Evolutionary conservation across 2,888 invertebrate species (phyloP).

Genomic region (Glaucopsyche alexis): DNA sequence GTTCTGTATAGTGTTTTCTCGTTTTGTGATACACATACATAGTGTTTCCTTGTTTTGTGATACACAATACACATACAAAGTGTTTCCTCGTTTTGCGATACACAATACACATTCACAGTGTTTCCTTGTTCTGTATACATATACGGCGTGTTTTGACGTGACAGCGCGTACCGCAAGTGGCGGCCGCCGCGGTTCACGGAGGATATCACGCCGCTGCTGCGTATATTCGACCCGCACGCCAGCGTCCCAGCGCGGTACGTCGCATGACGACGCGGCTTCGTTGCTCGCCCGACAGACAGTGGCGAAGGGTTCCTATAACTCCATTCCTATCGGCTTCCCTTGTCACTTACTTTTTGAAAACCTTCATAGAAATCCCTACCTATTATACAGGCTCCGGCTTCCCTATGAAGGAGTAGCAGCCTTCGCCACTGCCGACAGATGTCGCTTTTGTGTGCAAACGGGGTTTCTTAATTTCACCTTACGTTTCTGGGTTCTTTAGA

Average conservation of each 20-base stretch:
- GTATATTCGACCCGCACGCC: slow-evolving; percentile 87
- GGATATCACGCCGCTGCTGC: slow-evolving; percentile 87
- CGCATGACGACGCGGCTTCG: slow-evolving; percentile 57
- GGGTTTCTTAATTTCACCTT: slow-evolving; percentile 1
- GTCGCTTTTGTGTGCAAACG: slow-evolving; percentile 63
- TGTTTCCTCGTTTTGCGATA: background rate
- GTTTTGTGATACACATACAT: background rate
- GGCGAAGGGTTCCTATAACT: too few species aligned
- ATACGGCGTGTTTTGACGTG: slow-evolving; percentile 43
- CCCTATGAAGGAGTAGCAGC: too few species aligned
- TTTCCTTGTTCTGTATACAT: background rate
- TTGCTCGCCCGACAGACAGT: too few species aligned
- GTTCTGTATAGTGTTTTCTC: background rate
- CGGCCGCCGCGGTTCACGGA: slow-evolving; percentile 89
- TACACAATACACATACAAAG: background rate
- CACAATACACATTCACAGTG: background rate
- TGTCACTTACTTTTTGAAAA: too few species aligned
- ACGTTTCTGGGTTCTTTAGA: background rate
- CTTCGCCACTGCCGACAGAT: too few species aligned
- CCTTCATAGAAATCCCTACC: too few species aligned
- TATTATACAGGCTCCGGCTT: too few species aligned
- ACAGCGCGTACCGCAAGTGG: slow-evolving; percentile 90
- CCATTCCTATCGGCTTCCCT: too few species aligned
- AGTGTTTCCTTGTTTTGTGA: background rate
- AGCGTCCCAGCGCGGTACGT: slow-evolving; percentile 77